Base-by-base conservation (phyloP, 2,797 vertebrate genomes). In the Phrynocephalus vlangalii region DNA sequence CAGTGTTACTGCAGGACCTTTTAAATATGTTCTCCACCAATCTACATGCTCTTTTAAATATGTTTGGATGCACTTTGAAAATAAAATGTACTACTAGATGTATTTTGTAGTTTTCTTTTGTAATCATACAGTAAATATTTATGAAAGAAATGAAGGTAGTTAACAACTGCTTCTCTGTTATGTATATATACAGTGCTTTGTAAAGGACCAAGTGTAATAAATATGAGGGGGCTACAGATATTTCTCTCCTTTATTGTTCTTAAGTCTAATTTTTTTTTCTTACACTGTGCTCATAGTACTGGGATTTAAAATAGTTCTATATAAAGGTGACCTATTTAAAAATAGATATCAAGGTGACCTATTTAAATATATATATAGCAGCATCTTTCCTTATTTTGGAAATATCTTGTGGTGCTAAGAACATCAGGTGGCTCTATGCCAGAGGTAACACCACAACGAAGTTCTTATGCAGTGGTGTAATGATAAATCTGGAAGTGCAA, bases 181-280 rank as follows among this genome's bases (percentile, higher is more conserved):
- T 68, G 7, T 28, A 83, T 83, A 44, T 50, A 83, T 50, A 5
- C 38, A n/a, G 33, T 52, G n/a, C 20, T 83, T 72, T 50, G 26
- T 56, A 56, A 56, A 71, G 22, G 52, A 48, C 48, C 9, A 52
- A 56, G 6, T 72, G 48, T 18, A 28, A 30, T 71, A 50, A 82
- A 82, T 70, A 82, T n/a, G 38, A 82, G 16, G n/a, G 16, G 24
- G 28, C 44, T 28, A 44, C 10, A 67, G 72, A 70, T 33, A 30
- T 56, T 72, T 11, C 30, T n/a, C 82, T 38, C 48, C 68, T 73
- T 83, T 83, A 60, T 72, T 73, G 48, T 56, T 73, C 68, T 83
- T 73, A 73, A 73, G 26, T 56, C 44, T 83, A 24, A 24, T 9
- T n/a, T 73, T 72, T 60, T n/a, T 30, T 60, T 73, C 48, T 30